A percentile compares a stretch with the other conserved stretches of the same genome.
Conservation (phyloP, 1,140 invertebrate genomes). For the Spodoptera litura region DNA sequence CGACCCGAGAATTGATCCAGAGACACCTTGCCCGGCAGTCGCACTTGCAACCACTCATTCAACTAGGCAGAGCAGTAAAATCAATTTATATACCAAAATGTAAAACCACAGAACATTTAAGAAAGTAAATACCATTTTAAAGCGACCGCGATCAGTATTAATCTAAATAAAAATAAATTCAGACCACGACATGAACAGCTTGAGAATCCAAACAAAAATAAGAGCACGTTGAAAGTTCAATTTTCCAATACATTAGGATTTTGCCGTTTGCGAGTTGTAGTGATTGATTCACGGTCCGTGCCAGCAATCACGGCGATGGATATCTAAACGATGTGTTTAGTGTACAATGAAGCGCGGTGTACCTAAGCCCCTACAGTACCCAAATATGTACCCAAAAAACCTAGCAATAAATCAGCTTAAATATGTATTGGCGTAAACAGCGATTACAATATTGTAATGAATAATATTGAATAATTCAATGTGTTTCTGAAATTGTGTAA, state of each 20-base stretch:
- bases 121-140: not conserved
- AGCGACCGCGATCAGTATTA: not conserved
- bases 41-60: no score
- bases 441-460: no score
- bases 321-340: slow-evolving; percentile 38
- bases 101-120: not conserved
- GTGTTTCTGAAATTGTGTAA: no score
- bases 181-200: slow-evolving; percentile 6
- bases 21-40: no score
- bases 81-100: no score
- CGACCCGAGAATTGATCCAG: no score
- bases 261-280: slow-evolving; percentile 14
- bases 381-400: no score
- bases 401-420: no score
- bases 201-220: slow-evolving; percentile 22
- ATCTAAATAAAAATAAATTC: slow-evolving; percentile 22
- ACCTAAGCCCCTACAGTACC: no score
- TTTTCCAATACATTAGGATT: slow-evolving; percentile 74
- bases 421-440: no score
- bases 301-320: slow-evolving; percentile 49
- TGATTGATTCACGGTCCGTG: slow-evolving; percentile 53
- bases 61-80: no score
- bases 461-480: no score
- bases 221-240: slow-evolving; percentile 55
- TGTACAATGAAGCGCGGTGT: slow-evolving; percentile 1